phyloP scores from a whole-genome alignment of 2,113 vertebrate genomes.

The Psittacara wagleri region DNA sequence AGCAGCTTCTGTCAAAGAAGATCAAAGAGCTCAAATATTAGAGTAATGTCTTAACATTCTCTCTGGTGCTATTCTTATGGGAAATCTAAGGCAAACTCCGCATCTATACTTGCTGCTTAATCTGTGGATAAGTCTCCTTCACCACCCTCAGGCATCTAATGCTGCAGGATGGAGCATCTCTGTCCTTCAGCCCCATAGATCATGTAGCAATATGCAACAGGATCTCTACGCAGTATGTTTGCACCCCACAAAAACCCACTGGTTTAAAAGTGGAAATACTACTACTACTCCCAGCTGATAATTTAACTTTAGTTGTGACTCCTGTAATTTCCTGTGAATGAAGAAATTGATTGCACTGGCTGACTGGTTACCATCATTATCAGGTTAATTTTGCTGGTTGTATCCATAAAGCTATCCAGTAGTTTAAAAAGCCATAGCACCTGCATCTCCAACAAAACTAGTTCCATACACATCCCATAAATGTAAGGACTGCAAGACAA shows the following conservation, averaged over 20 bases:
- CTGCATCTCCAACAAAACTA: neutral
- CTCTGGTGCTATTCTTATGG: neutral
- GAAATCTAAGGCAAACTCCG: neutral
- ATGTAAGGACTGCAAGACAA: neutral
- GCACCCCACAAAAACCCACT: neutral
- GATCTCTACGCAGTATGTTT: fast-evolving
- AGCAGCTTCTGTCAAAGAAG: constrained; percentile 25
- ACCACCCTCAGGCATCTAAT: neutral
- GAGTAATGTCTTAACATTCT: neutral
- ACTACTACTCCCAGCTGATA: neutral
- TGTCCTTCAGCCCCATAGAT: neutral
- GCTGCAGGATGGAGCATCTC: neutral
- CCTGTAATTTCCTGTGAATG: neutral
- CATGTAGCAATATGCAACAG: neutral
- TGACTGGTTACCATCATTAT: neutral
- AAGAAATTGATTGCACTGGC: neutral
- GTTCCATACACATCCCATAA: neutral
- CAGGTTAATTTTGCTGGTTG: neutral
- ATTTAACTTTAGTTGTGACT: neutral
- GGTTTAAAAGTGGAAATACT: neutral
- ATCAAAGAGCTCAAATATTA: constrained; percentile 39
- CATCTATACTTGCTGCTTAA: neutral
- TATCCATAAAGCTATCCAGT: neutral
- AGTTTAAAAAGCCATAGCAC: neutral
- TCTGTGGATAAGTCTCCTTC: neutral